Conservation (phyloP, 2,113 vertebrate genomes). For the Hippopotamus amphibius region DNA sequence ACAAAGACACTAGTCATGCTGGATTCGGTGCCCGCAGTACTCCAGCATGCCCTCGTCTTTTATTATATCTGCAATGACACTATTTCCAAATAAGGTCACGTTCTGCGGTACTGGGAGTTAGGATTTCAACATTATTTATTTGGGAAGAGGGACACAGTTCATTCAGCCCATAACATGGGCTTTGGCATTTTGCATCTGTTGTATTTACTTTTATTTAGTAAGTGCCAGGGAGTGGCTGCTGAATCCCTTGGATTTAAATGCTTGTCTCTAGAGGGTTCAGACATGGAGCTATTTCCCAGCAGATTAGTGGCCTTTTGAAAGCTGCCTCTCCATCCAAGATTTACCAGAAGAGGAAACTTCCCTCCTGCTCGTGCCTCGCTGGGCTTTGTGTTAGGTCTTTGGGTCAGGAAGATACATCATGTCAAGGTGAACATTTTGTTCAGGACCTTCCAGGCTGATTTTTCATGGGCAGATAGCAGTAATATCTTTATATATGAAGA, state of each 20-base stretch:
- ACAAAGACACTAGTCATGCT: too few species aligned
- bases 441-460: conserved; percentile 9
- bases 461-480: not conserved
- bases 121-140: not conserved
- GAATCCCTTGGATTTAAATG: not conserved
- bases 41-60: not conserved
- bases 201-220: not conserved
- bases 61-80: not conserved
- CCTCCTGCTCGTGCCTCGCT: not conserved
- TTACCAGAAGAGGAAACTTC: not conserved
- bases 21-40: not conserved
- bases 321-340: not conserved
- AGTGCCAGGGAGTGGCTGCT: not conserved
- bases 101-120: not conserved
- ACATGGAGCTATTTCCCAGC: not conserved
- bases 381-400: not conserved
- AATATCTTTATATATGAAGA: not conserved
- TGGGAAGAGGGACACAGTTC: not conserved
- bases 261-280: not conserved
- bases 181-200: not conserved
- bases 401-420: not conserved
- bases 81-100: not conserved
- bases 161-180: not conserved
- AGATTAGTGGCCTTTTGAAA: not conserved
- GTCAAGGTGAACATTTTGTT: not conserved